Evolutionary conservation across 2,113 vertebrate genomes (phyloP), one percentile per base, ranked within the genome.

Genomic region (Aphyosemion australe): DNA sequence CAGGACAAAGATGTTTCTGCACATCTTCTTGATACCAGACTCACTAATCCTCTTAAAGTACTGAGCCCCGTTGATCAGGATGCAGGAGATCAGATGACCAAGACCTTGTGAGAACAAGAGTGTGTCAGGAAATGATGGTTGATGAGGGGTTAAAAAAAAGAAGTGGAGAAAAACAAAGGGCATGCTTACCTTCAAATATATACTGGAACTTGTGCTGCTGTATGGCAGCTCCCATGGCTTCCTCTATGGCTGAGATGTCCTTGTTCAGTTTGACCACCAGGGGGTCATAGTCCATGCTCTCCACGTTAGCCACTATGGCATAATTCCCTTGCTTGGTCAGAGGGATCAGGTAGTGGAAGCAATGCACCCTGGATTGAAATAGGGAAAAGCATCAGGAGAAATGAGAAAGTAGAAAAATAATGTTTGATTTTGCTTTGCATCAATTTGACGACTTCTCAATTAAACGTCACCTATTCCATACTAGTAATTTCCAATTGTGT

Each of bases 151-250:
- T 37, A 8, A 37, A 37, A 37, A 37, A 5, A 64, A 12, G 12
- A 21, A 20, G 41, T 31, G 34, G 4, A 20, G 32, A 12, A 13
- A 42, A 13, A 42, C 41, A 42, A 8, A 37, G 6, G 12, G 4
- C 1, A 1, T 42, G 45, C 82, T 70, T 59, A 98, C 97, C 97
- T 95, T 99, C 97, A 12, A 99, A 99, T 78, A 99, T 98, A 69
- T 99, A 99, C 88, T 99, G 97, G 92, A 99, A 98, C 91, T 99
- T 99, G 92, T 99, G 95, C 82, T 97, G 97, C 92, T 98, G 97
- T 14, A 99, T 92, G 61, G 94, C 96, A 4, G 96, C 94, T 0
- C 95, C 93, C 96, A 99, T 98, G 67, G 94, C 94, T 80, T 99
- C 97, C 76, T 99, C 97, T 0, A 98, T 94, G 74, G 95, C 96